These are phyloP conservation scores for Crax fasciolata DNA, from an alignment of 2,797 vertebrate species.

Conservation along the genomic window DNA sequence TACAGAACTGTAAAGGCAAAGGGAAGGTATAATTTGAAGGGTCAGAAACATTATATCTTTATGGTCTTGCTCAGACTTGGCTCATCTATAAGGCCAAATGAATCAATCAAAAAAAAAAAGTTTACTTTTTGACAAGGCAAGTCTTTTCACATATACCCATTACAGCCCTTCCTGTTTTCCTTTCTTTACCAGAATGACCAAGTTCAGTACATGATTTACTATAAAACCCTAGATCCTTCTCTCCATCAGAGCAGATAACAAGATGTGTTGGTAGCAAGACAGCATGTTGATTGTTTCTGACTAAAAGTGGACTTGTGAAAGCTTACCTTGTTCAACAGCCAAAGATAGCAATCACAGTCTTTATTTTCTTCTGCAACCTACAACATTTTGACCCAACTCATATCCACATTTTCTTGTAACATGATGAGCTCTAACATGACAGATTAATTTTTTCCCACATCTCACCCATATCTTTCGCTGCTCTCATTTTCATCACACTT, in stretches of 20 bases:
- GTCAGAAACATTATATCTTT: background rate
- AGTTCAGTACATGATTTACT: background rate
- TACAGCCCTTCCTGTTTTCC: background rate
- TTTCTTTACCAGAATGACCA: background rate
- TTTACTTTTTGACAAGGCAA: background rate
- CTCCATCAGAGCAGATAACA: background rate
- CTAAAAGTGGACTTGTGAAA: conserved; percentile 15
- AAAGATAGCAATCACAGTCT: background rate
- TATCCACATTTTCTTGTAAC: background rate
- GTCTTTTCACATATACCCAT: background rate
- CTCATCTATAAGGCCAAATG: background rate
- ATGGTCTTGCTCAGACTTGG: background rate
- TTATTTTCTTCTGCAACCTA: background rate
- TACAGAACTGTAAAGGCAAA: background rate
- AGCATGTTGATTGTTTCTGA: conserved; percentile 2
- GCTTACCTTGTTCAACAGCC: background rate
- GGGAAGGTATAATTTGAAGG: background rate
- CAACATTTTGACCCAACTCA: background rate
- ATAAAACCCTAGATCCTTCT: background rate
- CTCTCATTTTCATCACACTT: background rate
- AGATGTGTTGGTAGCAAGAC: background rate
- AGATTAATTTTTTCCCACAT: background rate
- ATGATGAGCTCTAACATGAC: background rate
- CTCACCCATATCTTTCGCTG: background rate
- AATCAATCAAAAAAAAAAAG: background rate